Evolutionary conservation across 2,113 vertebrate species (phyloP).

Genomic region (Cairina moschata): DNA sequence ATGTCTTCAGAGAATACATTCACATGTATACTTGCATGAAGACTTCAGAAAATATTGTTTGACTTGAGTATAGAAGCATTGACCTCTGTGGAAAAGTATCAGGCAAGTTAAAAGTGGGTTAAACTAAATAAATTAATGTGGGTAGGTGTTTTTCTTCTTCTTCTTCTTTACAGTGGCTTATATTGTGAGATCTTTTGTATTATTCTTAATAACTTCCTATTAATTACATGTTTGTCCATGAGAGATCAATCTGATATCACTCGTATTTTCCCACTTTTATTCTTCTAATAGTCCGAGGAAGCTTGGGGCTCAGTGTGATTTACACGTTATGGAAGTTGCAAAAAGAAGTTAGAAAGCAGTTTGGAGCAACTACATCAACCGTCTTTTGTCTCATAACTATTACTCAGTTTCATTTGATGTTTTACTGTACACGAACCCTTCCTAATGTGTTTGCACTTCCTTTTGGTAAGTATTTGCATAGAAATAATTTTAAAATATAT

Average conservation of each 20-base stretch:
- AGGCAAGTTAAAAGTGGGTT: neutral
- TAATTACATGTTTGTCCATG: neutral
- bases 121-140: neutral
- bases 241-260: neutral
- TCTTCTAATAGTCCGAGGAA: slow-evolving; percentile 83
- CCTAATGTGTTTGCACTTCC: slow-evolving; percentile 93
- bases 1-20: neutral
- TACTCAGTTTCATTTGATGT: slow-evolving; percentile 97
- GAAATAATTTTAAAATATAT: neutral
- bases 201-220: neutral
- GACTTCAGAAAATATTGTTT: neutral
- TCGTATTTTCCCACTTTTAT: neutral
- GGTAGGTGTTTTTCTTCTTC: neutral
- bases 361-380: slow-evolving; percentile 85
- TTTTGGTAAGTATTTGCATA: slow-evolving; percentile 77
- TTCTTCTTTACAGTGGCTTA: neutral
- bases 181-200: neutral
- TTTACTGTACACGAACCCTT: slow-evolving; percentile 93
- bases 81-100: neutral
- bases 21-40: fast-evolving
- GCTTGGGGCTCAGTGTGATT: slow-evolving; percentile 85
- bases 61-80: neutral
- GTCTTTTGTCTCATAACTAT: slow-evolving; percentile 89
- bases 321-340: slow-evolving; percentile 87
- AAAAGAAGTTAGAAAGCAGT: slow-evolving; percentile 87